Evolutionary conservation across 1,140 invertebrate species (phyloP).

Genomic region (Drosophila santomea): DNA sequence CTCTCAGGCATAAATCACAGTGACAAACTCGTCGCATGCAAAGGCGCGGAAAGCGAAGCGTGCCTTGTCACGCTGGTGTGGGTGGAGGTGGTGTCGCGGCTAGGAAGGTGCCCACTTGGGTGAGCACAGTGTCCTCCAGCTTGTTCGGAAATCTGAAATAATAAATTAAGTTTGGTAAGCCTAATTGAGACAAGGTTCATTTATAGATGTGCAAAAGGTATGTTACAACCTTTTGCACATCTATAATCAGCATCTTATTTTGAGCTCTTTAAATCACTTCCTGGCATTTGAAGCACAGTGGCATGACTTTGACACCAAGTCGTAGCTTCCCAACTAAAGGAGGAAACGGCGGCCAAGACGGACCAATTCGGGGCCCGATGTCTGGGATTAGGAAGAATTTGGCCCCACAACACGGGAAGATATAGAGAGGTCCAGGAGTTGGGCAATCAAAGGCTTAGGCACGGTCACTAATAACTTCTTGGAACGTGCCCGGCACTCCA

Average conservation of each 20-base stretch:
- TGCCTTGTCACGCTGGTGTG: slow-evolving; percentile 27
- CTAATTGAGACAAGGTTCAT: no score
- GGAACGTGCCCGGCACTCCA: slow-evolving; percentile 67
- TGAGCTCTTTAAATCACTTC: no score
- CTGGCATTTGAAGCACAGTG: background rate
- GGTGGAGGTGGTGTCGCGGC: slow-evolving; percentile 5
- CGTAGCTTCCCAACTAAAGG: background rate
- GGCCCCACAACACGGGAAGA: background rate
- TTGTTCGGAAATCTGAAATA: background rate
- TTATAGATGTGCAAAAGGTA: no score
- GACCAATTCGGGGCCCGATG: slow-evolving; percentile 12
- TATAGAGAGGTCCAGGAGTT: background rate
- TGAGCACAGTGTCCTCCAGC: slow-evolving; percentile 13
- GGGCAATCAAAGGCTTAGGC: slow-evolving; percentile 77
- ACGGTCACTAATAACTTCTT: slow-evolving; percentile 62
- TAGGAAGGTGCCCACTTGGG: background rate
- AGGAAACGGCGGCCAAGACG: background rate
- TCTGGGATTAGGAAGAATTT: slow-evolving; percentile 40
- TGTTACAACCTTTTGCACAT: no score
- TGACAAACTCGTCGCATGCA: slow-evolving; percentile 72
- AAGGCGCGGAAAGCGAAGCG: slow-evolving; percentile 55
- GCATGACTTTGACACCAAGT: slow-evolving; percentile 51
- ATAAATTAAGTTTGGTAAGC: background rate
- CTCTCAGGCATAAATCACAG: slow-evolving; percentile 78
- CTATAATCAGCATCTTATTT: no score